Conservation (phyloP, 2,888 invertebrate species). For the Oscheius myriophilus region DNA sequence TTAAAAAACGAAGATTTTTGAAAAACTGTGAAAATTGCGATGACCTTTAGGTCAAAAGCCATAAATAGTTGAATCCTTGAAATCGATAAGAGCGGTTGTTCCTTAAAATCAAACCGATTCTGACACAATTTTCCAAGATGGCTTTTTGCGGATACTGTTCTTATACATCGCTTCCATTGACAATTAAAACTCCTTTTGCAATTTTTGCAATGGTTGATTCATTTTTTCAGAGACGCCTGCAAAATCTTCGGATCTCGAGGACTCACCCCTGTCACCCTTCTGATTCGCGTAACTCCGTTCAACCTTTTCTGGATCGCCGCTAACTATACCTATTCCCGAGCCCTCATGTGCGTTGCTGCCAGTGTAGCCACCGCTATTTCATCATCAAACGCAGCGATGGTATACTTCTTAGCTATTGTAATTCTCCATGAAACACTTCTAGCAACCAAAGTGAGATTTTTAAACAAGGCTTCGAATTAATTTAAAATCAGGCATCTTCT, state of each 20-base stretch:
- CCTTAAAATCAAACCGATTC: too few relatives aligned
- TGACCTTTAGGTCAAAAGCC: too few relatives aligned
- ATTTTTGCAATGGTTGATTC: background rate
- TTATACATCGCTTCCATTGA: too few relatives aligned
- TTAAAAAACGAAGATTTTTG: too few relatives aligned
- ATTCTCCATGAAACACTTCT: constrained; percentile 71
- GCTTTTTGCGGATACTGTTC: too few relatives aligned
- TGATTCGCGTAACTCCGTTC: constrained; percentile 17
- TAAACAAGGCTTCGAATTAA: background rate
- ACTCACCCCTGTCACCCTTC: background rate
- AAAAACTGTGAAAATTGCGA: too few relatives aligned
- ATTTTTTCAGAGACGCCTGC: constrained; percentile 19
- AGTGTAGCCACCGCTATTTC: constrained; percentile 71
- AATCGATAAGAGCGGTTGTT: too few relatives aligned
- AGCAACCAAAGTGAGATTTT: constrained; percentile 66
- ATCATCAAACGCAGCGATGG: constrained; percentile 72
- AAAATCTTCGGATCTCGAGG: constrained; percentile 17
- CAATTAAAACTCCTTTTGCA: too few relatives aligned
- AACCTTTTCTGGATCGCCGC: constrained; percentile 47
- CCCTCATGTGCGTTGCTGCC: constrained; percentile 52
- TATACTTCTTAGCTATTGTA: constrained; percentile 72
- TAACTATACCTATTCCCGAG: constrained; percentile 62
- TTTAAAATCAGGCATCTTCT: constrained; percentile 51
- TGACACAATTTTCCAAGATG: too few relatives aligned
- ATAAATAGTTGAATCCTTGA: too few relatives aligned